Evolutionary conservation across 1,140 invertebrate species (phyloP), one percentile per base, ranked within the genome.

Genomic region (Lucilia cuprina): DNA sequence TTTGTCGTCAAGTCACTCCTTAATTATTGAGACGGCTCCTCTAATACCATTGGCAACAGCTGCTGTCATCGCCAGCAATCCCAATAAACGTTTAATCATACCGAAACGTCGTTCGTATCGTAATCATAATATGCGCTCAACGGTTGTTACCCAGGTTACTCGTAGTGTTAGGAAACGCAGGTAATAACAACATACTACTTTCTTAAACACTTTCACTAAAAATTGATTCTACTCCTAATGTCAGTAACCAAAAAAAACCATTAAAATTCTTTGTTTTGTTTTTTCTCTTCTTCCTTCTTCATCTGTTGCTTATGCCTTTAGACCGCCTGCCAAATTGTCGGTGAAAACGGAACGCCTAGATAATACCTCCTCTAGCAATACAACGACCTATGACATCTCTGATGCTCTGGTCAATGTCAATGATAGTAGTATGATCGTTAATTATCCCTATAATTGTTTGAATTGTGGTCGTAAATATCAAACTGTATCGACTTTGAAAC

Each of bases 381-480:
- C 25, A 1, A 14, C 14, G 14, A 70, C 65, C 8, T 70, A 70
- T 70, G 60, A 70, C 17, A 70, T 70, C 8, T 70, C 60, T 9
- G 60, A 21, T 21, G 19, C 60, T 7, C n/a, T 19, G 19, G 19
- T 70, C 19, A 21, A 70, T 70, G 19, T 70, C 13, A n/a, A 70
- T 30, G 25, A 30, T 30, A 30, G 25, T 21, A 19, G n/a, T 1
- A 85, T 49, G 34, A 82, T 35, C 5, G 34, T 41, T 13, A 80
- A 60, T 77, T 65, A 50, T 70, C 89, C 89, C 7, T 91, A 86
- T 90, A 89, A 90, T 87, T 94, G 94, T 87, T 92, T 92, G 12
- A 93, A 92, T 74, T 94, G 93, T 87, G 90, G 89, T 84, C 93
- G 93, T 86, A 91, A 91, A 75, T 94, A 94, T 89, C 92, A 92